A percentile compares a stretch with the other conserved stretches of the same genome.
Evolutionary conservation across 2,888 invertebrate genomes (phyloP).

Genomic region (Pyrgus malvae): DNA sequence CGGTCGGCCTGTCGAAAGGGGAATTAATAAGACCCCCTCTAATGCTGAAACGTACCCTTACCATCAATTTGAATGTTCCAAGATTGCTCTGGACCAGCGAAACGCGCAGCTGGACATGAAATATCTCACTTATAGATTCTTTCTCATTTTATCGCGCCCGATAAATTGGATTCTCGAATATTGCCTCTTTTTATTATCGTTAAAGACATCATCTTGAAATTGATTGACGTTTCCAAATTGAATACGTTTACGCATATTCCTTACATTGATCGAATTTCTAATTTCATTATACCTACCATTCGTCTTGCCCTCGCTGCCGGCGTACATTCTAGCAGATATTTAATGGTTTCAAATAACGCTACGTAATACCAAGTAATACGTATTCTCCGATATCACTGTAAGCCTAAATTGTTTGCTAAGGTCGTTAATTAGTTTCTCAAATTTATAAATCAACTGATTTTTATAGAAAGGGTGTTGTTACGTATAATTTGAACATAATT

Average conservation of each 20-base stretch:
- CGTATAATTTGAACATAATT: no score
- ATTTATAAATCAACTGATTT: no score
- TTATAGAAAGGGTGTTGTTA: no score
- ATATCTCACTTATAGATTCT: slow-evolving; percentile 49
- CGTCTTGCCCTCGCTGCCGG: not conserved
- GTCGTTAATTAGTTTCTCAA: not conserved
- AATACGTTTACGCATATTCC: slow-evolving; percentile 28
- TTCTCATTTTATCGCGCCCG: slow-evolving; percentile 37
- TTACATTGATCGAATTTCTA: slow-evolving; percentile 21
- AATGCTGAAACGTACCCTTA: slow-evolving; percentile 81
- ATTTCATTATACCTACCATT: slow-evolving; percentile 20
- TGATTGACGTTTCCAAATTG: slow-evolving; percentile 37
- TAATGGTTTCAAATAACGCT: slow-evolving; percentile 11
- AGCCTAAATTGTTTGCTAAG: not conserved
- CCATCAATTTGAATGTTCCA: slow-evolving; percentile 80
- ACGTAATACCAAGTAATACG: not conserved
- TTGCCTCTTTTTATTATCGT: slow-evolving; percentile 56
- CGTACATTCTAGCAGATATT: slow-evolving; percentile 13
- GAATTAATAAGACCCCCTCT: slow-evolving; percentile 81
- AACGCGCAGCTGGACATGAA: slow-evolving; percentile 68
- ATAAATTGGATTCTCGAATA: slow-evolving; percentile 63
- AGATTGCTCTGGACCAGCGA: slow-evolving; percentile 69
- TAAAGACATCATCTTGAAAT: slow-evolving; percentile 40
- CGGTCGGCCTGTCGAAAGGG: slow-evolving; percentile 81
- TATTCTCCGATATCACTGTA: no score